These are phyloP conservation scores for Myotis brandtii DNA, from an alignment of 2,113 vertebrate species.

Conservation along the genomic window DNA sequence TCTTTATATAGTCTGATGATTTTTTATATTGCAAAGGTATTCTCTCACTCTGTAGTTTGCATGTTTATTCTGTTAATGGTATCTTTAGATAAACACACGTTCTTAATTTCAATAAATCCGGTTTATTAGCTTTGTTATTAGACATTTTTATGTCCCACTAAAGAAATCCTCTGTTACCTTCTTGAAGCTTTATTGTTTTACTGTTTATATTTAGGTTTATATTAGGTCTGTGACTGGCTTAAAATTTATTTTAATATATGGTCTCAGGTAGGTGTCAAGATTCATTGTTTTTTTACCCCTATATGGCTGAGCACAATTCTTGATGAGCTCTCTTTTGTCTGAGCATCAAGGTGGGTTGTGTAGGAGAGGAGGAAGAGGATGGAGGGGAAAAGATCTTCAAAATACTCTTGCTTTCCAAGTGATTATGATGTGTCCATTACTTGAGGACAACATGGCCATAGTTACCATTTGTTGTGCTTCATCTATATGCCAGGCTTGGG, in stretches of 20 bases:
- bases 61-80: background rate
- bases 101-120: conserved; percentile 18
- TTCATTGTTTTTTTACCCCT: background rate
- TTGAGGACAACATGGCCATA: background rate
- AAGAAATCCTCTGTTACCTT: conserved; percentile 18
- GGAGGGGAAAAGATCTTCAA: background rate
- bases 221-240: background rate
- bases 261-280: background rate
- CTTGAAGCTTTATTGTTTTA: conserved; percentile 28
- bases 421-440: background rate
- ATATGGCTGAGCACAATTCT: background rate
- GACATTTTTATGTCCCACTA: background rate
- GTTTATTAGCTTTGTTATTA: background rate
- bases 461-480: background rate
- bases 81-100: background rate
- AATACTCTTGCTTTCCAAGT: background rate
- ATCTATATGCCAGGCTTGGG: background rate
- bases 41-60: background rate
- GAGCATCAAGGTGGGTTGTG: background rate
- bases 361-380: background rate
- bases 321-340: background rate
- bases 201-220: background rate
- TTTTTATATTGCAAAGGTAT: background rate
- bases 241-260: background rate
- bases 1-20: background rate